Evolutionary conservation across 2,113 vertebrate species (phyloP).

Genomic region (Lepus europaeus): DNA sequence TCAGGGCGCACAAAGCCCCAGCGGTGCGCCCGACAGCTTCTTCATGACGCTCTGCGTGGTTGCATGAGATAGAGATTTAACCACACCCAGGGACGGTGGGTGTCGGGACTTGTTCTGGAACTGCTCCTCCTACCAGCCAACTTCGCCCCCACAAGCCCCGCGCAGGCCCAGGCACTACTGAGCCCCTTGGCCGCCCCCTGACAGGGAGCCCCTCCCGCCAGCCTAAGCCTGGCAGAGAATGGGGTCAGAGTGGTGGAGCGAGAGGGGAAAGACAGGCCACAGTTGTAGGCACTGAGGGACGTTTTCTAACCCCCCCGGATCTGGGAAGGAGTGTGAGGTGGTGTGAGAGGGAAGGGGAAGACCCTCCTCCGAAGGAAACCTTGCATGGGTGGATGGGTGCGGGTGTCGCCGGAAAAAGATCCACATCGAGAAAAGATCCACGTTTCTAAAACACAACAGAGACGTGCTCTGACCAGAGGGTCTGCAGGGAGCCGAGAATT

Average conservation of each 20-base stretch:
- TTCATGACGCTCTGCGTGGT: background rate
- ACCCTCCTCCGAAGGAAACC: background rate
- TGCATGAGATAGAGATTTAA: background rate
- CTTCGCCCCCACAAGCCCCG: background rate
- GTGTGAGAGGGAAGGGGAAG: background rate
- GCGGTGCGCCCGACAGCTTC: background rate
- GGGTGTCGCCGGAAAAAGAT: no score
- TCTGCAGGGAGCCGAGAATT: background rate
- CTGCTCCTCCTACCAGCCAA: background rate
- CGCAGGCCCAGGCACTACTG: background rate
- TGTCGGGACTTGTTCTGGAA: background rate
- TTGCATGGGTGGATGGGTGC: no score
- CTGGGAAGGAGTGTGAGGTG: no score
- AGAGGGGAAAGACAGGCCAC: no score
- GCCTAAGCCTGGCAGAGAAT: background rate
- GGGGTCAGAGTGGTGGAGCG: background rate
- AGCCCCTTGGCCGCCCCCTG: background rate
- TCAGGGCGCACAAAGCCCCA: constrained; percentile 49
- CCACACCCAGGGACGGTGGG: background rate
- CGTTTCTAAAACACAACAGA: background rate
- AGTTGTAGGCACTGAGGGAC: background rate
- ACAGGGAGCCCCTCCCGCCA: background rate
- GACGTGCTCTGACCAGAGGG: background rate
- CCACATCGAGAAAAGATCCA: background rate
- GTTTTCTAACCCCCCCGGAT: background rate